Conservation (phyloP, 2,113 vertebrate species). For the Zapus hudsonius region DNA sequence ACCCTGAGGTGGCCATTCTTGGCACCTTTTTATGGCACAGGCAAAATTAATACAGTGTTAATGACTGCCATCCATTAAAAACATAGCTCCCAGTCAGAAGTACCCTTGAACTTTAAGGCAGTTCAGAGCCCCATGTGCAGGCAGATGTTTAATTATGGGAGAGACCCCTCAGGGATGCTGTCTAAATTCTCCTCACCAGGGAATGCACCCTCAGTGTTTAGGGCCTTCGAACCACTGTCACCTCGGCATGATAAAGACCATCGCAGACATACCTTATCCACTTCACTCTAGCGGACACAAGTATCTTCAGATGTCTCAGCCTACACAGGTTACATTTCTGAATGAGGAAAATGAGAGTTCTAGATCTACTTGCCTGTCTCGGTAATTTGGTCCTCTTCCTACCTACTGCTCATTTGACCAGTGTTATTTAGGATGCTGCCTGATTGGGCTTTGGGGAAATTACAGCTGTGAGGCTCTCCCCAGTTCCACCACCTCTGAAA, state of each 20-base stretch:
- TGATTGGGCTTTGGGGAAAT: slow-evolving; percentile 63
- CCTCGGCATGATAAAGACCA: not conserved
- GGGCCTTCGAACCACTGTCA: accelerated
- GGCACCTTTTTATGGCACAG: not conserved
- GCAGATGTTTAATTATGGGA: not conserved
- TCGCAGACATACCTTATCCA: not conserved
- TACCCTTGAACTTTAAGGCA: not conserved
- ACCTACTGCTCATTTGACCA: slow-evolving; percentile 61
- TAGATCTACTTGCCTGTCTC: slow-evolving; percentile 57
- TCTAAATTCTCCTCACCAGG: accelerated
- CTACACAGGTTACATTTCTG: not conserved
- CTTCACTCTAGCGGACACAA: slow-evolving; percentile 48
- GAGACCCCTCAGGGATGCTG: accelerated
- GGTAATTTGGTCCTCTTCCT: slow-evolving; percentile 41
- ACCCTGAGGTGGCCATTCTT: not conserved
- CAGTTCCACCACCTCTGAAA: accelerated
- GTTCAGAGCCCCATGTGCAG: not conserved
- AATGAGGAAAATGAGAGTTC: not conserved
- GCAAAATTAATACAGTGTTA: slow-evolving; percentile 43
- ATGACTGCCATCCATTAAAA: not conserved
- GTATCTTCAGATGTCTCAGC: not conserved
- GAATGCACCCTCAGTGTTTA: accelerated
- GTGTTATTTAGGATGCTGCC: slow-evolving; percentile 40
- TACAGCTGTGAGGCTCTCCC: slow-evolving; percentile 56
- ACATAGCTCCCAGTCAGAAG: not conserved